Conservation (phyloP, 1,140 invertebrate genomes). For the Copidosoma floridanum region DNA sequence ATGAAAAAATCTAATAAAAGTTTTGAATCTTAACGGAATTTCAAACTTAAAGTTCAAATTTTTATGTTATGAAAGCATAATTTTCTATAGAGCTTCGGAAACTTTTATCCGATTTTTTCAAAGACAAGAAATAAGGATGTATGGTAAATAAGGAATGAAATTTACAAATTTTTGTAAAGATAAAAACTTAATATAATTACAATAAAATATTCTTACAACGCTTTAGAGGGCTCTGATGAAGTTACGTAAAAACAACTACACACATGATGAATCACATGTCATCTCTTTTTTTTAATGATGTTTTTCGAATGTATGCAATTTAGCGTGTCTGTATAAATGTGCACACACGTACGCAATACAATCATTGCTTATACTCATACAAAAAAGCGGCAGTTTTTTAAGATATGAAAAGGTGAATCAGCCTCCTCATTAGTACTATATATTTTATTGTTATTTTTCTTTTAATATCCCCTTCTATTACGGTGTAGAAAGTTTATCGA, state of each 20-base stretch:
- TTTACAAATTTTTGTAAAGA: constrained; percentile 18
- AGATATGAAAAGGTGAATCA: background rate
- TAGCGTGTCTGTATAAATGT: background rate
- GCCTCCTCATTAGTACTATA: too few relatives aligned
- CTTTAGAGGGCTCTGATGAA: constrained; percentile 1
- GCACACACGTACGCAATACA: too few relatives aligned
- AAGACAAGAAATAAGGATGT: constrained; percentile 3
- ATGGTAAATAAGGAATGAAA: constrained; percentile 17
- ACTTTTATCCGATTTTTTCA: constrained; percentile 2
- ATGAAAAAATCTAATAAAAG: constrained; percentile 4
- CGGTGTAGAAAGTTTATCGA: too few relatives aligned
- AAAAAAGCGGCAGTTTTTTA: background rate
- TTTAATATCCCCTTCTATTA: too few relatives aligned
- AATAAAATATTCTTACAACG: constrained; percentile 24
- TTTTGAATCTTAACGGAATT: background rate
- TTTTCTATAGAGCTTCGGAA: too few relatives aligned
- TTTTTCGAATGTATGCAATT: background rate
- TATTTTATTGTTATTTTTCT: too few relatives aligned
- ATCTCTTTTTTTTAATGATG: background rate
- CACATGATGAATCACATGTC: constrained; percentile 6
- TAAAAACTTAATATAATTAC: constrained; percentile 25
- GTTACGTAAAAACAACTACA: constrained; percentile 18
- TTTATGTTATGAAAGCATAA: too few relatives aligned
- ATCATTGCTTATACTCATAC: too few relatives aligned
- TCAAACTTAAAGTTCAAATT: too few relatives aligned